Percentiles rank a stretch among this genome's conserved stretches.
Conservation (phyloP, 2,888 invertebrate species). For the Heteromurus nitidus region DNA sequence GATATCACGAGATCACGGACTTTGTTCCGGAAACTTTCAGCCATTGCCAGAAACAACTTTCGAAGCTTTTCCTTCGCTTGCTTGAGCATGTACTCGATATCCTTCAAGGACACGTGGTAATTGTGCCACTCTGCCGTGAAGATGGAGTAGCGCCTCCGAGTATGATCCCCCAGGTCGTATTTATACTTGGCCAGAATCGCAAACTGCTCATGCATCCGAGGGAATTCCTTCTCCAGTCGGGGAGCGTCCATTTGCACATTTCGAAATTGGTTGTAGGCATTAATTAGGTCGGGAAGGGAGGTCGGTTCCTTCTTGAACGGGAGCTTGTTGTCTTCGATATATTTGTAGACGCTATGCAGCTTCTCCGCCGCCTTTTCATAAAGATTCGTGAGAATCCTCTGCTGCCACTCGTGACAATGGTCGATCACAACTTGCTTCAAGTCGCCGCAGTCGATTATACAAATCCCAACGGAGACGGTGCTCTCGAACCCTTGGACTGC, state of each 20-base stretch:
- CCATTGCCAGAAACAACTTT: slow-evolving; percentile 53
- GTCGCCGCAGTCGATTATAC: slow-evolving; percentile 85
- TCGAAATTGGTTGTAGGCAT: slow-evolving; percentile 82
- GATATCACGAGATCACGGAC: slow-evolving; percentile 79
- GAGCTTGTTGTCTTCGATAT: slow-evolving; percentile 79
- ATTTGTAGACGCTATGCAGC: slow-evolving; percentile 81
- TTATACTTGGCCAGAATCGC: slow-evolving; percentile 77
- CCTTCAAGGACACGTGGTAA: slow-evolving; percentile 83
- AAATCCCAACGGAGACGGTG: slow-evolving; percentile 85
- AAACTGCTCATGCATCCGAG: slow-evolving; percentile 85
- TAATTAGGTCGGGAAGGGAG: slow-evolving; percentile 84
- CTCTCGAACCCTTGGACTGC: slow-evolving; percentile 88
- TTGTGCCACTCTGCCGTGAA: slow-evolving; percentile 82
- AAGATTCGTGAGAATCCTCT: slow-evolving; percentile 79
- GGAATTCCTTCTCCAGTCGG: slow-evolving; percentile 82
- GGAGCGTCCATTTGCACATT: slow-evolving; percentile 81
- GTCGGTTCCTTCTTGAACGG: slow-evolving; percentile 81
- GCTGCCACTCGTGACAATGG: slow-evolving; percentile 76
- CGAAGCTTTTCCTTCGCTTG: slow-evolving; percentile 80
- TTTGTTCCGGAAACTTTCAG: slow-evolving; percentile 36
- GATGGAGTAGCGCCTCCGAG: slow-evolving; percentile 36
- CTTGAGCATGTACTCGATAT: slow-evolving; percentile 85
- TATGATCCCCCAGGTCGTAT: slow-evolving; percentile 74
- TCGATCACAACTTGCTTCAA: slow-evolving; percentile 80
- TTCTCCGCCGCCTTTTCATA: slow-evolving; percentile 79